Base-by-base conservation (phyloP, 2,888 invertebrate species). In the Stenchaetothrips biformis region DNA sequence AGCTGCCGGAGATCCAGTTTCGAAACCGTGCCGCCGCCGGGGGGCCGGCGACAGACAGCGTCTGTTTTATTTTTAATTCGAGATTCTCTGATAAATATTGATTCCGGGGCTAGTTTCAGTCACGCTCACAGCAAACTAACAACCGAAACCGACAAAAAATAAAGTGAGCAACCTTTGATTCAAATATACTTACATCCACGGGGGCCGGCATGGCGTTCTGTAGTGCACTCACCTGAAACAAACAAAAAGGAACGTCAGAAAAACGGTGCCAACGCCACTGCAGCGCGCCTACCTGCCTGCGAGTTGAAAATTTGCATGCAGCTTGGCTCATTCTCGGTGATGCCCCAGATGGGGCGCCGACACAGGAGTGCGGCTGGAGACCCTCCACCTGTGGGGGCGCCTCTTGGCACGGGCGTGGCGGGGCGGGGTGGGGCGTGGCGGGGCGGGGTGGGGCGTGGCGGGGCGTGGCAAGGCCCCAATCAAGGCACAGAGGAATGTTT, bases 121-220 rank as follows among this genome's bases (percentile, higher is more conserved):
- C 37, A 37, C 37, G 37, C 37, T 37, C 37, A 37, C 37, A 4
- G 4, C 37, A 53, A 16, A 7, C 53, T 53, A 7, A 7, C 49
- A 9, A 7, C 49, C 53, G 53, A 9, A 53, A 37, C 13, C 53
- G 53, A 2, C 6, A 1, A 2, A 53, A 53, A 53, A 53, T 6
- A 16, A 53, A 53, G 67, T n/a, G n/a, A n/a, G n/a, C n/a, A n/a
- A n/a, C n/a, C n/a, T n/a, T n/a, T n/a, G n/a, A n/a, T 74, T 21
- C 25, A 7, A 25, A 25, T 21, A 74, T 74, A 74, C 67, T 74
- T 74, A 74, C 67, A 74, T 74, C 67, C 67, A 74, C 67, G 25
- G 67, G 67, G 67, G 67, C 67, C 67, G 67, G 67, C 67, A 74
- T 74, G 67, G 67, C 67, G 25, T 74, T 74, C 67, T 74, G 67